Evolutionary conservation across 2,888 invertebrate species (phyloP), one percentile per base, ranked within the genome.

Genomic region (Scrobipalpa costella): DNA sequence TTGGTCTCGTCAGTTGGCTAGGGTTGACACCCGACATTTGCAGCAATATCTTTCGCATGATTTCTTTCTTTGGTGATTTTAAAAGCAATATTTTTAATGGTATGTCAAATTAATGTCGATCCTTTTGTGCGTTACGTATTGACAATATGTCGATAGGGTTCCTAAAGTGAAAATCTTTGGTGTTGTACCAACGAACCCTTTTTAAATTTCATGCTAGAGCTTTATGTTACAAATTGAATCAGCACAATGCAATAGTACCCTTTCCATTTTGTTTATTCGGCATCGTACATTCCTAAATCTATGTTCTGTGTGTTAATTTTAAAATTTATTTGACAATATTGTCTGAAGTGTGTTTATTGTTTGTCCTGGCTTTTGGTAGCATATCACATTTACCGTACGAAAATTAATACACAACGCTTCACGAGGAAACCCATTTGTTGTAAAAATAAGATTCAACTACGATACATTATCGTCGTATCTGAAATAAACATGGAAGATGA

Each of bases 31-130:
- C 73, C 74, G 73, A 71, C 79, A 80, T 84, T 84, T 75, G 81
- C 73, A 72, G 77, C 75, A 77, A 86, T 86, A 85, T 87, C 88
- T 90, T 89, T 84, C 84, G 73, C 88, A 64, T 79, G 86, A 84
- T 75, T 85, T 76, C 77, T 76, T 80, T 74, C 74, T 74, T 76
- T 76, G 77, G 76, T 80, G 81, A 85, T 85, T 85, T 84, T 83
- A 81, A 82, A 85, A 85, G 88, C 82, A 85, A 90, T 88, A 87
- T 85, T 86, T 87, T 88, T 89, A 90, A 90, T 89, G 87, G 85
- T 85, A 88, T 82, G 90, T 90, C 90, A 88, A 88, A 89, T 90
- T 90, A 89, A 87, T 86, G 86, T 90, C 85, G 80, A 81, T 80
- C 75, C 86, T 74, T 84, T 90, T 89, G 86, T 90, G 73, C 66